A percentile compares a stretch with the other conserved stretches of the same genome.
Evolutionary conservation across 2,113 vertebrate genomes (phyloP).

Genomic region (Ophthalmolycus amberensis): DNA sequence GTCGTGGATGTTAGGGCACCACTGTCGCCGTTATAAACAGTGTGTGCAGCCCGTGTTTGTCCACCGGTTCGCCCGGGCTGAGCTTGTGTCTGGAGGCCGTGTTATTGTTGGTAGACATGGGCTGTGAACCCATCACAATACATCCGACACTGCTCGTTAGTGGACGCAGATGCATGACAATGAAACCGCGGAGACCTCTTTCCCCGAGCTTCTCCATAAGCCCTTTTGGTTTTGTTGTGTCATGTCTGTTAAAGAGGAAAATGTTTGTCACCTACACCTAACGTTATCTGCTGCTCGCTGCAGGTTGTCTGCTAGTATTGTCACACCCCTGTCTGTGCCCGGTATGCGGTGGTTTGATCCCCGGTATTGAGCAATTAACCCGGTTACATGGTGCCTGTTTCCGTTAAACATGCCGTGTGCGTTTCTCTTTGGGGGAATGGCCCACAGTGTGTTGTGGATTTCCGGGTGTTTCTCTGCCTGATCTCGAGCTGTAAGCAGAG

Average conservation of each 20-base stretch:
- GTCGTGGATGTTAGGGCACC: not conserved
- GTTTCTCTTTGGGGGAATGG: conserved; percentile 37
- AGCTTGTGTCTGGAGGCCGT: conserved; percentile 77
- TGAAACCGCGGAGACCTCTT: not conserved
- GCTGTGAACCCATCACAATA: conserved; percentile 54
- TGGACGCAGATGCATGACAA: not conserved
- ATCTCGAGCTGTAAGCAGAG: conserved; percentile 7
- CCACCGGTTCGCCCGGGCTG: conserved; percentile 55
- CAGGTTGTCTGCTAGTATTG: conserved; percentile 61
- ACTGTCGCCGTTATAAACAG: conserved; percentile 15
- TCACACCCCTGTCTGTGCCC: conserved; percentile 77
- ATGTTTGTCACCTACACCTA: conserved; percentile 27
- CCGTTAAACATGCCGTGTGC: conserved; percentile 58
- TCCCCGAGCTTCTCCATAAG: not conserved
- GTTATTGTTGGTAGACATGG: conserved; percentile 80
- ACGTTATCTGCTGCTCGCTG: conserved; percentile 57
- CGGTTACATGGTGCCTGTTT: conserved; percentile 60
- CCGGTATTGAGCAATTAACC: conserved; percentile 72
- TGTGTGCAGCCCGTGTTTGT: conserved; percentile 42
- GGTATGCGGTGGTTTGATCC: conserved; percentile 70
- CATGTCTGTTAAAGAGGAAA: conserved; percentile 50
- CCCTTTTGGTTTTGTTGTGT: conserved; percentile 58
- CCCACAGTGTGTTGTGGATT: conserved; percentile 62
- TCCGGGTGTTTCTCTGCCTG: conserved; percentile 75
- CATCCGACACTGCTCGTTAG: conserved; percentile 20